A percentile compares a stretch with the other conserved stretches of the same genome.
Conservation (phyloP, 2,797 vertebrate genomes). For the Acanthurus tractus region DNA sequence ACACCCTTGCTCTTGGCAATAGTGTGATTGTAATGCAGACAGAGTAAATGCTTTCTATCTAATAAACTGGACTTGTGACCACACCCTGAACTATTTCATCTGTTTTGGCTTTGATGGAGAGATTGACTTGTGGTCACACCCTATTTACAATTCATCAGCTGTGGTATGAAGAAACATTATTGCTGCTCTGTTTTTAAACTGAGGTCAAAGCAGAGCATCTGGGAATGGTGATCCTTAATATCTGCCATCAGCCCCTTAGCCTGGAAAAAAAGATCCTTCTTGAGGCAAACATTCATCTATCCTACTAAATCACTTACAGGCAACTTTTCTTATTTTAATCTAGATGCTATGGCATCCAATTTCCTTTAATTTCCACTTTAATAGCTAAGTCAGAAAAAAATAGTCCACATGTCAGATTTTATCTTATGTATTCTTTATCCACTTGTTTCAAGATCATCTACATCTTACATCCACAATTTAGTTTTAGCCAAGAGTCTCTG, state of each 20-base stretch:
- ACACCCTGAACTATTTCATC: conserved; percentile 12
- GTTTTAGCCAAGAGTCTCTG: not conserved
- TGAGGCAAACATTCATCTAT: not conserved
- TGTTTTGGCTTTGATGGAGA: conserved; percentile 7
- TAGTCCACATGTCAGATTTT: not conserved
- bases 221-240: not conserved
- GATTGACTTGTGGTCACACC: conserved; percentile 11
- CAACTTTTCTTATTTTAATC: not conserved
- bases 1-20: conserved; percentile 1
- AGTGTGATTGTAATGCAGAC: conserved; percentile 30
- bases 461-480: not conserved
- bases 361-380: not conserved
- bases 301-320: not conserved
- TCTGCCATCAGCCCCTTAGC: not conserved
- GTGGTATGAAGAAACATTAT: not conserved
- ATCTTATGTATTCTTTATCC: not conserved
- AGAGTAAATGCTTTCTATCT: conserved; percentile 3
- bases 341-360: not conserved
- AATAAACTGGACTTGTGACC: not conserved
- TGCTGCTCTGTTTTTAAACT: conserved; percentile 1
- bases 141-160: not conserved
- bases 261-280: not conserved
- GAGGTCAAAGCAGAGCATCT: not conserved
- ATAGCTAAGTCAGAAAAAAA: not conserved
- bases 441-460: not conserved